Evolutionary conservation across 64 coral and sea anemone genomes (phyloP).

Genomic region (Cladopsammia gracilis): DNA sequence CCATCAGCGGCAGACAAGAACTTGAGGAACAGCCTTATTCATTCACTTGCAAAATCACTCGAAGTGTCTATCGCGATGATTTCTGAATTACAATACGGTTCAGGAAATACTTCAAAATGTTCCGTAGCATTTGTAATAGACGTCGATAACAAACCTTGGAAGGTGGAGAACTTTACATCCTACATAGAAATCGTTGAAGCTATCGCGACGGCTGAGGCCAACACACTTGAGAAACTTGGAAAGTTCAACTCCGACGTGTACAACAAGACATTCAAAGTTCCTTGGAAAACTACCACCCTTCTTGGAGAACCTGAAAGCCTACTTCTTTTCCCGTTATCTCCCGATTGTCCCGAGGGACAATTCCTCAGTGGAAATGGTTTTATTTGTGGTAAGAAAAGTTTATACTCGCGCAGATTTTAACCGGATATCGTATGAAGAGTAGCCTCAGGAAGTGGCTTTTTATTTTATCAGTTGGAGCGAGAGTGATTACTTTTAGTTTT

Average conservation of each 20-base stretch:
- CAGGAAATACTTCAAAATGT: not conserved
- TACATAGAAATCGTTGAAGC: not conserved
- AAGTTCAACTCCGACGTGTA: not conserved
- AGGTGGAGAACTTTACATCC: not conserved
- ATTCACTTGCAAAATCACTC: not conserved
- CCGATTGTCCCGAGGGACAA: conserved; percentile 22
- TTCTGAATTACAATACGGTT: not conserved
- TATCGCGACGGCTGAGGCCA: not conserved
- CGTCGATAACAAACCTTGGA: no score
- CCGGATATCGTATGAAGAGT: no score
- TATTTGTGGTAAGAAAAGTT: conserved; percentile 67
- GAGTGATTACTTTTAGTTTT: no score
- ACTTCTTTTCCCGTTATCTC: not conserved
- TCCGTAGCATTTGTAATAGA: no score
- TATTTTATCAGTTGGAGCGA: no score
- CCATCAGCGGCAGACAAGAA: not conserved
- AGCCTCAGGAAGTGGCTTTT: no score
- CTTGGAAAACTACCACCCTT: not conserved
- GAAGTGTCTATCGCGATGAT: not conserved
- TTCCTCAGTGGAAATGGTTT: conserved; percentile 23
- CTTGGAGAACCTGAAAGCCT: not conserved
- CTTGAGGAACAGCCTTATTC: not conserved
- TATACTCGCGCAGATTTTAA: not conserved
- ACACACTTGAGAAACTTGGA: conserved; percentile 19
- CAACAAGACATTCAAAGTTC: not conserved